A percentile compares a stretch with the other conserved stretches of the same genome.
Evolutionary conservation across 92 coral and sea anemone genomes (phyloP).

Genomic region (Epizoanthus scotinus): DNA sequence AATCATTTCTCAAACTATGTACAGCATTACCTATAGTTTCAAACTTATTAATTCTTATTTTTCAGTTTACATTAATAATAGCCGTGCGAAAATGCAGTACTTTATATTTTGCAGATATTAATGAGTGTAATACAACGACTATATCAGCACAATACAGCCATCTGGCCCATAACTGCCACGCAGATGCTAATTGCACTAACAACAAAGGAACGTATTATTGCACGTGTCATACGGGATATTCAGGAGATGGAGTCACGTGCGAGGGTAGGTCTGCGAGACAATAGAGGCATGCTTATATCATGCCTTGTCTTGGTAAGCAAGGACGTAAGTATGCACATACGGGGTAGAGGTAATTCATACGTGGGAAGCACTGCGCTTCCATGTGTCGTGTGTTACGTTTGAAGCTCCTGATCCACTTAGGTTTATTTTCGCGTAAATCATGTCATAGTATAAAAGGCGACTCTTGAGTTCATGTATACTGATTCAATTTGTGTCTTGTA

Average conservation of each 20-base stretch:
- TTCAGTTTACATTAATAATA: no score
- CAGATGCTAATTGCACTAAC: constrained; percentile 50
- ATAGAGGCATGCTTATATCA: neutral
- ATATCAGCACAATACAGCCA: neutral
- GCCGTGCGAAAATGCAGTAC: no score
- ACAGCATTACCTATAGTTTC: no score
- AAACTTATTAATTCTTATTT: no score
- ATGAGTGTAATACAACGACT: neutral
- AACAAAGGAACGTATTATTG: constrained; percentile 38
- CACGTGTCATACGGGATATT: constrained; percentile 39
- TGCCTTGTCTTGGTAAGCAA: constrained; percentile 23
- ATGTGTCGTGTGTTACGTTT: constrained; percentile 10
- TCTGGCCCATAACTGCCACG: constrained; percentile 23
- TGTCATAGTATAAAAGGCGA: neutral
- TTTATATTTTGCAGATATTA: neutral
- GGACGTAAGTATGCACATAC: constrained; percentile 12
- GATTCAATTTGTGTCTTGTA: neutral
- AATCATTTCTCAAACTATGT: no score
- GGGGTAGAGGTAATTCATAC: neutral
- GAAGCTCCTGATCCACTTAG: constrained; percentile 31
- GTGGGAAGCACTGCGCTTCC: neutral
- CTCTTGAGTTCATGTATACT: neutral
- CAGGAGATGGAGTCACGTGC: constrained; percentile 36
- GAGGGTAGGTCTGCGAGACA: constrained; percentile 37
- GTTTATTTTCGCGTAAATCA: neutral